These are phyloP conservation scores for Sorex maritimensis DNA, from an alignment of 2,797 vertebrate species.

Conservation along the genomic window DNA sequence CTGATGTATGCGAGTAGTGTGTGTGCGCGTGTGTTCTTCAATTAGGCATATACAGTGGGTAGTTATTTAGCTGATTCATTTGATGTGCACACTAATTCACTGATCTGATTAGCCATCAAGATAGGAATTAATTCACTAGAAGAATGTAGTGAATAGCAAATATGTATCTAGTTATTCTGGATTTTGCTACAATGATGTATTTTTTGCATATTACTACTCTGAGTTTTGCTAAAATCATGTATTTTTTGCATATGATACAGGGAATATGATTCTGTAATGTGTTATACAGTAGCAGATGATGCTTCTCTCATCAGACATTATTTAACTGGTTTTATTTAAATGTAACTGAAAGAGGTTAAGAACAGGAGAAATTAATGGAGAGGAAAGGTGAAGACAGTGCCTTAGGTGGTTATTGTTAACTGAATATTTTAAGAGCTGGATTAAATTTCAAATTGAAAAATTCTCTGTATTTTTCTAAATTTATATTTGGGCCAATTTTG, in stretches of 20 bases:
- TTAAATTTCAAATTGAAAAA: not conserved
- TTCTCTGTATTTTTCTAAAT: constrained; percentile 25
- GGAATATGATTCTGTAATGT: not conserved
- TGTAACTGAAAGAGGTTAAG: constrained; percentile 43
- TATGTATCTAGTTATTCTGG: not conserved
- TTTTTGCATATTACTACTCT: not conserved
- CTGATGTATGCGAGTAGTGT: not conserved
- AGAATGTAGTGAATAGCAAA: constrained; percentile 12
- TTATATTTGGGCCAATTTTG: constrained; percentile 2
- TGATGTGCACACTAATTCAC: constrained; percentile 43
- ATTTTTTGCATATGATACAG: not conserved
- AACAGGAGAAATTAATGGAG: constrained; percentile 45
- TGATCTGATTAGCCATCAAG: constrained; percentile 51
- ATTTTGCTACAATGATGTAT: constrained; percentile 51
- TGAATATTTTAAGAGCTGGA: not conserved
- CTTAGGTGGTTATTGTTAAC: not conserved
- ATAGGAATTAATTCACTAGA: constrained; percentile 62
- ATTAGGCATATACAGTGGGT: constrained; percentile 41
- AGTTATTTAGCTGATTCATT: constrained; percentile 48
- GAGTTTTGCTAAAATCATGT: constrained; percentile 53
- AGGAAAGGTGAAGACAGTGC: constrained; percentile 51
- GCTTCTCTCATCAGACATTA: not conserved
- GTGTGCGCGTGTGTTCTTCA: not conserved
- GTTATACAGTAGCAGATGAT: not conserved
- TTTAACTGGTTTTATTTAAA: constrained; percentile 9